phyloP scores from a whole-genome alignment of 1,140 invertebrate species.

The Thalassaphorura encarpata region DNA sequence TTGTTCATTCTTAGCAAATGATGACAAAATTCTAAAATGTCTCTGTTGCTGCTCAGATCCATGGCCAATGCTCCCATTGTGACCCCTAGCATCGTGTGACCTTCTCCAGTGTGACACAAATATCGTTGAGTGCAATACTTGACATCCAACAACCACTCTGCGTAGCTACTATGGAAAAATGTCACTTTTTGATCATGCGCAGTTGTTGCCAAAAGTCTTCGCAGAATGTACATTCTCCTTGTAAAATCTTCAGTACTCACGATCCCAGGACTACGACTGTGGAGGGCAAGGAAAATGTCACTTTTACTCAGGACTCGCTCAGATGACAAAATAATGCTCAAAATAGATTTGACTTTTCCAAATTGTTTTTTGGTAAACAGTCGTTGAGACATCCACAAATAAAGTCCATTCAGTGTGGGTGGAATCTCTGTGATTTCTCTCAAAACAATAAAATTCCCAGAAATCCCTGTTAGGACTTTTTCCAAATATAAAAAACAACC shows the following conservation, averaged over 20 bases:
- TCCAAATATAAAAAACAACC: conserved; percentile 83
- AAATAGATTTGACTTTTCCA: conserved; percentile 68
- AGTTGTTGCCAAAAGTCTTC: conserved; percentile 52
- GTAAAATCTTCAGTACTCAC: conserved; percentile 76
- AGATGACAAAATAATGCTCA: conserved; percentile 79
- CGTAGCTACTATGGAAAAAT: conserved; percentile 82
- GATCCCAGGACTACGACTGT: conserved; percentile 67
- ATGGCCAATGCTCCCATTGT: conserved; percentile 81
- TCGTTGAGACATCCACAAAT: conserved; percentile 87
- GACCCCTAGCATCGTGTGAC: conserved; percentile 80
- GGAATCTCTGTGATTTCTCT: conserved; percentile 79
- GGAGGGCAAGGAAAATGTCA: conserved; percentile 67
- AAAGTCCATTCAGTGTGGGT: conserved; percentile 86
- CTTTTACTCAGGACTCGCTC: conserved; percentile 69
- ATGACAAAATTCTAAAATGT: conserved; percentile 47
- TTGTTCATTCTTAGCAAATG: conserved; percentile 44
- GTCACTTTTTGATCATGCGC: conserved; percentile 40
- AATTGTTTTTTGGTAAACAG: conserved; percentile 82
- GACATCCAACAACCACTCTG: conserved; percentile 87
- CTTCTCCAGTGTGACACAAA: conserved; percentile 72
- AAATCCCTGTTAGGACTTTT: conserved; percentile 83
- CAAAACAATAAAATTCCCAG: conserved; percentile 82
- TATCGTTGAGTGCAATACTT: conserved; percentile 94
- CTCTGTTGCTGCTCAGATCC: conserved; percentile 46
- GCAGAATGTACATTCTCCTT: conserved; percentile 64